These are phyloP conservation scores for Pilophorus perplexus DNA, from an alignment of 2,888 invertebrate genomes.

Conservation along the genomic window DNA sequence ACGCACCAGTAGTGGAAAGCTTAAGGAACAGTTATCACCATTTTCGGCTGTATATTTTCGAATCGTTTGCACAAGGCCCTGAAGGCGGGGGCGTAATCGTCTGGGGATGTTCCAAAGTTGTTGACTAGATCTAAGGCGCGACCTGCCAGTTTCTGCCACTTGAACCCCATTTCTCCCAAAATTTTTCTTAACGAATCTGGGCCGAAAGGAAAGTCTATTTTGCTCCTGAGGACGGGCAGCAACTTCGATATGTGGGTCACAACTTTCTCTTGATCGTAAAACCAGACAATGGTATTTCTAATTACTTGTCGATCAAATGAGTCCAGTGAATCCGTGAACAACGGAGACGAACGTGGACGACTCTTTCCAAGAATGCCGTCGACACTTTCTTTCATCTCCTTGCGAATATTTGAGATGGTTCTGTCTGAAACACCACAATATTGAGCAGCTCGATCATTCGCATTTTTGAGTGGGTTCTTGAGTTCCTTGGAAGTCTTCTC, in stretches of 20 bases:
- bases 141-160: too few species aligned
- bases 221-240: background rate
- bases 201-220: constrained; percentile 1
- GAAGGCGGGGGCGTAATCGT: too few species aligned
- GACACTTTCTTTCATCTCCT: background rate
- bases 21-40: too few species aligned
- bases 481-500: constrained; percentile 16
- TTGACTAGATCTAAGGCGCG: too few species aligned
- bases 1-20: too few species aligned
- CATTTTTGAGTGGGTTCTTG: background rate
- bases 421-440: constrained; percentile 5
- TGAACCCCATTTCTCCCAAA: too few species aligned
- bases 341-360: background rate
- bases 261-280: background rate
- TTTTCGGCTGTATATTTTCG: too few species aligned
- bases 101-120: too few species aligned
- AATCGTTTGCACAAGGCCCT: too few species aligned
- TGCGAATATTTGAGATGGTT: background rate
- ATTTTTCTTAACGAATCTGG: too few species aligned
- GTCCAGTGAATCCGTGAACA: constrained; percentile 12
- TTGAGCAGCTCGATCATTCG: constrained; percentile 10
- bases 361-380: background rate
- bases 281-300: background rate
- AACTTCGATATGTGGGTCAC: background rate
- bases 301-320: background rate